Percentiles rank a stretch among this genome's conserved stretches.
phyloP scores from a whole-genome alignment of 2,113 vertebrate genomes.

The Strix aluco region DNA sequence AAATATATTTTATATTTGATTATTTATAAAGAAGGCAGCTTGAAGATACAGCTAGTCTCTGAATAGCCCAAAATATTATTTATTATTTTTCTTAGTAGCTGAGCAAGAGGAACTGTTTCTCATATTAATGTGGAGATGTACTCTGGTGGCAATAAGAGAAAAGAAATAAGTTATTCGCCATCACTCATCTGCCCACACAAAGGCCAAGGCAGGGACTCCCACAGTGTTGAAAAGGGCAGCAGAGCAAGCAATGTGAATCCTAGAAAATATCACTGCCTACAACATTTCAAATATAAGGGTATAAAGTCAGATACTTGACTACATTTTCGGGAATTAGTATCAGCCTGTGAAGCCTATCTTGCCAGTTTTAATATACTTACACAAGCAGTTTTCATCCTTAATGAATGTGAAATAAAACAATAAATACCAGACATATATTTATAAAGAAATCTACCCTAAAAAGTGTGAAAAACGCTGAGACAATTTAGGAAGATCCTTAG shows the following conservation, averaged over 20 bases:
- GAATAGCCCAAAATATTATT: not conserved
- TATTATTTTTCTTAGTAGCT: not conserved
- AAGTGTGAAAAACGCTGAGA: not conserved
- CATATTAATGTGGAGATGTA: not conserved
- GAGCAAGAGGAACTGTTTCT: not conserved
- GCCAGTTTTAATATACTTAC: not conserved
- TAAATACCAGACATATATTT: not conserved
- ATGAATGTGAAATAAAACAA: not conserved
- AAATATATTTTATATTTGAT: too few relatives aligned
- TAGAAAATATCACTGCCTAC: not conserved
- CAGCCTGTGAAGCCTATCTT: not conserved
- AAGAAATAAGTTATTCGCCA: not conserved
- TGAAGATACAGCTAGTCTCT: not conserved
- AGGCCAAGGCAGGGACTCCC: not conserved
- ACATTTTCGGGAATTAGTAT: not conserved
- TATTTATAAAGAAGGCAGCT: not conserved
- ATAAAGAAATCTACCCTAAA: not conserved
- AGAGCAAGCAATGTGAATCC: not conserved
- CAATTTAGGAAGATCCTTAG: not conserved
- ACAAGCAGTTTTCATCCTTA: not conserved
- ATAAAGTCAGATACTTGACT: not conserved
- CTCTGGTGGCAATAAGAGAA: not conserved
- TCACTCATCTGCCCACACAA: not conserved
- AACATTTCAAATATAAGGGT: not conserved
- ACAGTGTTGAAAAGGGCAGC: not conserved